Evolutionary conservation across 2,797 vertebrate species (phyloP).

Genomic region (Chiroxiphia lanceolata): DNA sequence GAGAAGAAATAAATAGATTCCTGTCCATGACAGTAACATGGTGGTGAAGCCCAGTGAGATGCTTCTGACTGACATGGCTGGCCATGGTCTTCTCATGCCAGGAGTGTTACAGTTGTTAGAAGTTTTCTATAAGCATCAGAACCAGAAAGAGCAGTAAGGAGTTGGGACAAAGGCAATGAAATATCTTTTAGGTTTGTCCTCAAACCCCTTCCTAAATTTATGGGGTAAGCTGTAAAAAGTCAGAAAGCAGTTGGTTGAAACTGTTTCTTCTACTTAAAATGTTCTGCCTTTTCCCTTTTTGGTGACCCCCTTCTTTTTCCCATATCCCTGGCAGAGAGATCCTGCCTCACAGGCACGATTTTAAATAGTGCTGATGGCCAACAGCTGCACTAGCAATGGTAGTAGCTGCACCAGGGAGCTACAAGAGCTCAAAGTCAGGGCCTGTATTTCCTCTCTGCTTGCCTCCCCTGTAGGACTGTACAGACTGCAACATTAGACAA

Average conservation of each 20-base stretch:
- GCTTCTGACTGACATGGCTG: neutral
- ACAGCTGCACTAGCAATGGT: neutral
- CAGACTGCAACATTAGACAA: neutral
- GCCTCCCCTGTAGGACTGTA: neutral
- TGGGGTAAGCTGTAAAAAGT: neutral
- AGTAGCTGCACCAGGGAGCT: neutral
- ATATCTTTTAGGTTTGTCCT: neutral
- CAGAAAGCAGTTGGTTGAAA: neutral
- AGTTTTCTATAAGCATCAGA: neutral
- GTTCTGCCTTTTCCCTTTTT: neutral
- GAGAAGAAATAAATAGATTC: neutral
- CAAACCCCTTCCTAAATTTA: neutral
- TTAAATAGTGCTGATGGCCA: neutral
- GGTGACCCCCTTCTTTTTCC: neutral
- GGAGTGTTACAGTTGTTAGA: neutral
- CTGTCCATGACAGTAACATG: neutral
- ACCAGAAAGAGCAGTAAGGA: neutral
- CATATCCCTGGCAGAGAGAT: neutral
- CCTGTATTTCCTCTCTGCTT: neutral
- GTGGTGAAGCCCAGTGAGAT: neutral
- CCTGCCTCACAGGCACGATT: neutral
- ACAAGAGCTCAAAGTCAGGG: neutral
- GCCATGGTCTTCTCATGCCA: neutral
- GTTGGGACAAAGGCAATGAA: neutral
- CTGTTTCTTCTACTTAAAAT: neutral